phyloP scores from a whole-genome alignment of 2,797 vertebrate species.

The Alauda arvensis region DNA sequence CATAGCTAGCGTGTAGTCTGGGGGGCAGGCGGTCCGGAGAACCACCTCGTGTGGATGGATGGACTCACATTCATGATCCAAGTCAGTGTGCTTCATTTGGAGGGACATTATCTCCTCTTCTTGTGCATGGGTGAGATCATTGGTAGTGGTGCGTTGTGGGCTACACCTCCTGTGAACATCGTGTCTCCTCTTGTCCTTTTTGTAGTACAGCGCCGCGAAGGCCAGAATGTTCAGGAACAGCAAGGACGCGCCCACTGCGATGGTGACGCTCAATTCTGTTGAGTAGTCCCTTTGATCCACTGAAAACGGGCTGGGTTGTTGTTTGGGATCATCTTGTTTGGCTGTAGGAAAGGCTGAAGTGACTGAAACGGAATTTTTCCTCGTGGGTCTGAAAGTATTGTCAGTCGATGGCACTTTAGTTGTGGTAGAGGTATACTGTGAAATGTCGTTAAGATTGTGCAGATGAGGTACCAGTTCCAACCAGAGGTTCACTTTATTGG shows the following conservation, averaged over 20 bases:
- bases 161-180: constrained; percentile 95
- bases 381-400: constrained; percentile 89
- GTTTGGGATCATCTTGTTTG: constrained; percentile 90
- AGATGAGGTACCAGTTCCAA: constrained; percentile 97
- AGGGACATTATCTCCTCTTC: constrained; percentile 99
- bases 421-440: constrained; percentile 95
- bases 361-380: constrained; percentile 88
- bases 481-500: constrained; percentile 98
- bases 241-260: constrained; percentile 94
- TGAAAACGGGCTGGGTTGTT: constrained; percentile 87
- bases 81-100: constrained; percentile 98
- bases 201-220: constrained; percentile 96
- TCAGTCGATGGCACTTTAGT: constrained; percentile 96
- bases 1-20: constrained; percentile 98
- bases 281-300: constrained; percentile 98
- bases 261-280: constrained; percentile 95
- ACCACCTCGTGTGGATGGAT: constrained; percentile 96
- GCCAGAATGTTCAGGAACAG: constrained; percentile 98
- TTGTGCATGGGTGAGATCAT: constrained; percentile 94
- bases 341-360: constrained; percentile 94
- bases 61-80: constrained; percentile 95
- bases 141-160: constrained; percentile 89
- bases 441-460: constrained; percentile 97
- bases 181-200: constrained; percentile 96
- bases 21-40: constrained; percentile 96